These are phyloP conservation scores for Diplodus puntazzo DNA, from an alignment of 2,797 vertebrate genomes.

Conservation along the genomic window DNA sequence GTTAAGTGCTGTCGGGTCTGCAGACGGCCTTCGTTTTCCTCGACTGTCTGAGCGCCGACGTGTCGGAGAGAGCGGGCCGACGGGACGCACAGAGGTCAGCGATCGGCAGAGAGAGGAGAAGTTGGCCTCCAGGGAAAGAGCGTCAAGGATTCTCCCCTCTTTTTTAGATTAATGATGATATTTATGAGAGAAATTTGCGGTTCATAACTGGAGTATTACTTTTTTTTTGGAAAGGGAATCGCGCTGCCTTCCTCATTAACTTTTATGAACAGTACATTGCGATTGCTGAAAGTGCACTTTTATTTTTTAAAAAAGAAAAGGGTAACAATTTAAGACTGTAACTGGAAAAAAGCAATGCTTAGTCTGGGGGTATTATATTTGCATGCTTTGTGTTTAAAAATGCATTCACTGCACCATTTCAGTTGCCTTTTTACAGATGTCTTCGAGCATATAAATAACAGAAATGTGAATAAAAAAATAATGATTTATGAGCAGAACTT, in stretches of 20 bases:
- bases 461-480: conserved; percentile 74
- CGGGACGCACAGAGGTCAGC: conserved; percentile 16
- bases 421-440: conserved; percentile 67
- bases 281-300: conserved; percentile 76
- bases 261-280: conserved; percentile 56
- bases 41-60: conserved; percentile 18
- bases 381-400: conserved; percentile 44
- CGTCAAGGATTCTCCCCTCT: conserved; percentile 27
- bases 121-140: conserved; percentile 18
- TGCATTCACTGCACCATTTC: conserved; percentile 62
- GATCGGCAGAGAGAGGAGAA: conserved; percentile 13
- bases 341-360: conserved; percentile 47
- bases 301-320: conserved; percentile 18
- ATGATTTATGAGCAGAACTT: conserved; percentile 67
- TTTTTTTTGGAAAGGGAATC: conserved; percentile 39
- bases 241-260: conserved; percentile 70
- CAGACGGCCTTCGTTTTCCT: conserved; percentile 13
- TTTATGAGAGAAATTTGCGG: conserved; percentile 46
- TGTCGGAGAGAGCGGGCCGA: not conserved
- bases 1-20: conserved; percentile 45
- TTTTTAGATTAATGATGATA: conserved; percentile 52
- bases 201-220: conserved; percentile 68
- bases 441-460: conserved; percentile 63
- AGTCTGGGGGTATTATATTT: conserved; percentile 38
- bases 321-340: conserved; percentile 37